Conservation (phyloP, 2,113 vertebrate genomes). For the Rutilus rutilus region DNA sequence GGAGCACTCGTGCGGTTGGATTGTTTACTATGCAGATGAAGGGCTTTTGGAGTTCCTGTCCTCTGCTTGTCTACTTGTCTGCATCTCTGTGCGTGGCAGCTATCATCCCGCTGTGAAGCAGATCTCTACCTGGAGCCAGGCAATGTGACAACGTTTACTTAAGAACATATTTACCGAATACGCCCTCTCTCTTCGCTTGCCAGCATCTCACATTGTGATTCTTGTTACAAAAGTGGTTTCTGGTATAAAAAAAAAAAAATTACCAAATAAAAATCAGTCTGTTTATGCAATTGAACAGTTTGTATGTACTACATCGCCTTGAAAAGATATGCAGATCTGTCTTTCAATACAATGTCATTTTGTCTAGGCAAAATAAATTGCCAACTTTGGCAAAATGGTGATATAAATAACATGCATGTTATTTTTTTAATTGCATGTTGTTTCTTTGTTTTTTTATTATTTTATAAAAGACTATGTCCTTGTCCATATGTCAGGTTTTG, state of each 20-base stretch:
- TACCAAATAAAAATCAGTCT: conserved; percentile 65
- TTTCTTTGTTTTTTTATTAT: conserved; percentile 63
- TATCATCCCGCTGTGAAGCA: conserved; percentile 60
- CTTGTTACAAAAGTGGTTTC: conserved; percentile 66
- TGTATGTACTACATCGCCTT: conserved; percentile 56
- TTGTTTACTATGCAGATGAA: conserved; percentile 91
- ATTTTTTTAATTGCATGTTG: conserved; percentile 62
- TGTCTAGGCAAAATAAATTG: conserved; percentile 43
- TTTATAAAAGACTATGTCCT: conserved; percentile 56
- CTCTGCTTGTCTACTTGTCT: neutral
- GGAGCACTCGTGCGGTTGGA: conserved; percentile 76
- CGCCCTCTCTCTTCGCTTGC: conserved; percentile 38
- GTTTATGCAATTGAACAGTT: conserved; percentile 66
- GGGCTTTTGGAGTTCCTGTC: conserved; percentile 65
- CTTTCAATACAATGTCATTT: conserved; percentile 50
- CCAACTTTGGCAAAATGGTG: conserved; percentile 18
- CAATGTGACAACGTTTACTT: conserved; percentile 11
- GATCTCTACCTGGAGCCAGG: conserved; percentile 10
- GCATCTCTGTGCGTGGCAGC: conserved; percentile 66
- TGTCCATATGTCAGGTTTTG: conserved; percentile 64
- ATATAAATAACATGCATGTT: conserved; percentile 22
- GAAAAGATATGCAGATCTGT: conserved; percentile 71
- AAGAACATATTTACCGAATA: conserved; percentile 33
- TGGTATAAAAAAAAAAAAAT: conserved; percentile 53
- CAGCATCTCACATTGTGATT: conserved; percentile 55